Evolutionary conservation across 2,797 vertebrate genomes (phyloP).

Genomic region (Limosa lapponica): DNA sequence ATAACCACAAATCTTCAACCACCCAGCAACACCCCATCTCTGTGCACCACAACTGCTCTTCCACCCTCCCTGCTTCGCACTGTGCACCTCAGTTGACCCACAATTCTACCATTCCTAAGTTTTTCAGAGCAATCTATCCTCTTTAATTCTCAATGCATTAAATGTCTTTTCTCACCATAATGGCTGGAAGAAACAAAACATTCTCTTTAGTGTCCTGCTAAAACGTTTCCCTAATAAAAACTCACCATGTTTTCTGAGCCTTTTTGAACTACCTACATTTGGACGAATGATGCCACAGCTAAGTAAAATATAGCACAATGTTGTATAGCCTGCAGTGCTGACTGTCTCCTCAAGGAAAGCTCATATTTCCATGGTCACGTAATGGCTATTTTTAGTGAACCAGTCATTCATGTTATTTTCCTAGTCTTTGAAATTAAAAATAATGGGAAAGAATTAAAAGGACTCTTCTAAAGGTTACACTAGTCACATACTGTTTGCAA

Average conservation of each 20-base stretch:
- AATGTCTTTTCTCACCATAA: background rate
- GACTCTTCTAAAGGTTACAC: constrained; percentile 21
- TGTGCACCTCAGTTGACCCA: background rate
- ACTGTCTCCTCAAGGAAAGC: constrained; percentile 7
- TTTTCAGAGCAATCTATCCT: background rate
- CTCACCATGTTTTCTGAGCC: accelerated
- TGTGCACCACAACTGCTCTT: background rate
- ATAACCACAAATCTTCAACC: background rate
- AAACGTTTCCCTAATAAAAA: background rate
- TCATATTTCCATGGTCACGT: constrained; percentile 37
- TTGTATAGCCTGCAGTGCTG: background rate
- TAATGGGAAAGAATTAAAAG: constrained; percentile 13
- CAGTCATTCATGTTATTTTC: constrained; percentile 26
- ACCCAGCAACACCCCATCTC: background rate
- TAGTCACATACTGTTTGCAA: constrained; percentile 2
- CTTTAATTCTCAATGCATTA: background rate
- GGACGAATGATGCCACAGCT: background rate
- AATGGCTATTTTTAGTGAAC: constrained; percentile 49
- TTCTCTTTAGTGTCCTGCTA: background rate
- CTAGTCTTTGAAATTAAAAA: constrained; percentile 24
- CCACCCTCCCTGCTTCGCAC: background rate
- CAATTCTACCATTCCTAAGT: background rate
- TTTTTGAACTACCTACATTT: background rate
- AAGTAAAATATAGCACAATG: constrained; percentile 15
- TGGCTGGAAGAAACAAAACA: background rate